Percentiles rank a stretch among this genome's conserved stretches.
Conservation (phyloP, 1,140 invertebrate species). For the Drosophila baimaii region DNA sequence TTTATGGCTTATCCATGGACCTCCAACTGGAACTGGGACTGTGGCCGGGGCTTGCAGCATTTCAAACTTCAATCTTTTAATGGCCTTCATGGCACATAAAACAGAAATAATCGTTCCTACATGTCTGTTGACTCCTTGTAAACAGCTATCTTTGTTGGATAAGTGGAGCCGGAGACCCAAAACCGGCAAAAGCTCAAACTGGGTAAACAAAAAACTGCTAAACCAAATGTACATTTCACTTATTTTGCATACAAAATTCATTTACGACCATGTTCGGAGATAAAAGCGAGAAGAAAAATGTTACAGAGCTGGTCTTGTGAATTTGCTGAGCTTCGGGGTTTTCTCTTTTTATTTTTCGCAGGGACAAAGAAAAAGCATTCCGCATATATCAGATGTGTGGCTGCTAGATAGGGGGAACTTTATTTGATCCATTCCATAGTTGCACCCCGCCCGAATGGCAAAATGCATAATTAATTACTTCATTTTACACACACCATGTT, state of each 20-base stretch:
- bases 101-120: constrained; percentile 36
- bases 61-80: constrained; percentile 53
- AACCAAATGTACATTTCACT: constrained; percentile 51
- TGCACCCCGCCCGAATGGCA: constrained; percentile 17
- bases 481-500: constrained; percentile 26
- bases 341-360: constrained; percentile 2
- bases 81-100: constrained; percentile 32
- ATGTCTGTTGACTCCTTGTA: constrained; percentile 56
- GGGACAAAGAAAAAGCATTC: constrained; percentile 19
- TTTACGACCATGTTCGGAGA: constrained; percentile 49
- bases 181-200: constrained; percentile 14
- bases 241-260: constrained; percentile 53
- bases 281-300: constrained; percentile 32
- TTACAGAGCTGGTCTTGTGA: constrained; percentile 20
- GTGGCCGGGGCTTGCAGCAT: neutral
- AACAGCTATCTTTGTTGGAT: constrained; percentile 48
- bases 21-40: constrained; percentile 7
- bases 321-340: constrained; percentile 15
- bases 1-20: constrained; percentile 35
- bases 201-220: constrained; percentile 31
- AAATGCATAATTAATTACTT: constrained; percentile 50
- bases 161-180: constrained; percentile 20
- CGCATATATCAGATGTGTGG: constrained; percentile 22
- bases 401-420: constrained; percentile 28
- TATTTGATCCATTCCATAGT: constrained; percentile 16